phyloP scores from a whole-genome alignment of 1,140 invertebrate genomes.

The Sycophila sp. region DNA sequence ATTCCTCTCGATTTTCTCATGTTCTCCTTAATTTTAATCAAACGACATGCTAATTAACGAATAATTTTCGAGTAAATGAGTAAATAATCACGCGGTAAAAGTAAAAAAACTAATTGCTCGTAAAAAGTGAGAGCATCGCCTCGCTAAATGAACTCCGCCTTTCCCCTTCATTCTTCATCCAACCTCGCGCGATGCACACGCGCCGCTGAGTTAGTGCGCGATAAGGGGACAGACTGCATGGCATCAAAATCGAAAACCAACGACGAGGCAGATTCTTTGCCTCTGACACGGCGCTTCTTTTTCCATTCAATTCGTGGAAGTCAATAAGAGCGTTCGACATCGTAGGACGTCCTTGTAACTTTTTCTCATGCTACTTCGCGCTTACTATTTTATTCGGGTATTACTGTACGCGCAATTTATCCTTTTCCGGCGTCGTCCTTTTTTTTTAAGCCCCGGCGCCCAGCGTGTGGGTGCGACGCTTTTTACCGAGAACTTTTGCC shows the following conservation, averaged over 20 bases:
- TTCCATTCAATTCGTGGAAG: not conserved
- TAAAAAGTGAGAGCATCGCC: too few relatives aligned
- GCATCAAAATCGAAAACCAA: slow-evolving; percentile 41
- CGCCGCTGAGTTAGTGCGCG: slow-evolving; percentile 20
- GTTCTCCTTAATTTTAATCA: too few relatives aligned
- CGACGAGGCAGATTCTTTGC: not conserved
- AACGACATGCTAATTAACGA: too few relatives aligned
- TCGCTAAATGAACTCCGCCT: too few relatives aligned
- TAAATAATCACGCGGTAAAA: too few relatives aligned
- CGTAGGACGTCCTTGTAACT: not conserved
- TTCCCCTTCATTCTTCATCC: not conserved
- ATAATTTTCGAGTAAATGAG: too few relatives aligned
- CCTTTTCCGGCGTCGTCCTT: not conserved
- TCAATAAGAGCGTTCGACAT: slow-evolving; percentile 5
- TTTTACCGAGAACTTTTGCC: not conserved
- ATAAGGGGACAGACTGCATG: slow-evolving; percentile 53
- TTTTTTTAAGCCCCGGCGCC: not conserved
- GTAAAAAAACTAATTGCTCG: too few relatives aligned
- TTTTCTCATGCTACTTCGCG: too few relatives aligned
- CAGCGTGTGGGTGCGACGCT: not conserved
- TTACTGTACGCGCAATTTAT: not conserved
- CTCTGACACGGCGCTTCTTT: not conserved
- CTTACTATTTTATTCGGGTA: slow-evolving; percentile 13
- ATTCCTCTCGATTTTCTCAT: too few relatives aligned
- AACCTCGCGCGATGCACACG: not conserved